Conservation (phyloP, 2,113 vertebrate genomes). For the Azemiops feae region DNA sequence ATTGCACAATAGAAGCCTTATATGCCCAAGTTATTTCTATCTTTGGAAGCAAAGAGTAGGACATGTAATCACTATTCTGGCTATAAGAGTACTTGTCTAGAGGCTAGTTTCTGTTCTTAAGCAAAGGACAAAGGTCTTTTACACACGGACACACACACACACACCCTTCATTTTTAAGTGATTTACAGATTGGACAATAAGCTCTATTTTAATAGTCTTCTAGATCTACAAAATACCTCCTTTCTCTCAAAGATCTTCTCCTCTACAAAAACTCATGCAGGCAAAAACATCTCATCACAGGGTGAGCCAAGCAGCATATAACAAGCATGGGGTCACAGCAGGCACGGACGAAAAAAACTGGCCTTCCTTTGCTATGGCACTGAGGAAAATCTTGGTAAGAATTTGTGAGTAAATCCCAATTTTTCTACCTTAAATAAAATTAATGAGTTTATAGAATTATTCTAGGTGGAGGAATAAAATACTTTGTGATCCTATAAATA, state of each 20-base stretch:
- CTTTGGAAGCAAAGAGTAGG: background rate
- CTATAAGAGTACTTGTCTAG: background rate
- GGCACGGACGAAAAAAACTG: background rate
- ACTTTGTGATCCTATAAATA: background rate
- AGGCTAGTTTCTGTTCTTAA: background rate
- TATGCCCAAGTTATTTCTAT: background rate
- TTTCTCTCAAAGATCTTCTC: background rate
- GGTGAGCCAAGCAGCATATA: background rate
- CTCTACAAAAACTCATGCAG: background rate
- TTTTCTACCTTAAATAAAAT: background rate
- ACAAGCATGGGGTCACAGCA: background rate
- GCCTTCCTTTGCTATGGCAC: background rate
- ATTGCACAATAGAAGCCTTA: background rate
- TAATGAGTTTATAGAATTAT: background rate
- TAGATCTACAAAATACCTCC: background rate
- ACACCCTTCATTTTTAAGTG: background rate
- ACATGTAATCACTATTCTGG: background rate
- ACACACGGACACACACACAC: background rate
- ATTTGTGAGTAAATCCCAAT: conserved; percentile 7
- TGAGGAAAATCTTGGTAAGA: background rate
- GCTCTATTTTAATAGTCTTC: background rate
- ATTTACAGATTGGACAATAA: background rate
- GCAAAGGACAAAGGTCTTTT: background rate
- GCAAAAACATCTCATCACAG: background rate
- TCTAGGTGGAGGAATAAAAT: background rate